Evolutionary conservation across 1,140 invertebrate species (phyloP).

Genomic region (Lanistes nyassanus): DNA sequence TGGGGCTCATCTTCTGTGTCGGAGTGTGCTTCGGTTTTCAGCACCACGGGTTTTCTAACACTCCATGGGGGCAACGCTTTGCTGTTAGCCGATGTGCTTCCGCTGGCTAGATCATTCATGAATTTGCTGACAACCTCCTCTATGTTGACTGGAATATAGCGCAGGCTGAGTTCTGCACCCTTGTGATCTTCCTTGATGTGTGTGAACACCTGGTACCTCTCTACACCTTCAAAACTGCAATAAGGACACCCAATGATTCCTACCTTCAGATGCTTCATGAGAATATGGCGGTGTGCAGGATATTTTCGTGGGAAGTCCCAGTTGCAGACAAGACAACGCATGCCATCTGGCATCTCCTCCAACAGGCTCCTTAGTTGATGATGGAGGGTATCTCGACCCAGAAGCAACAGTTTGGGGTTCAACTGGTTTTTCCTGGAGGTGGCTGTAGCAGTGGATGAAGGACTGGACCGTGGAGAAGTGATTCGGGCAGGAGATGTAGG

Average conservation of each 20-base stretch:
- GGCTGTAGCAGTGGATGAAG: neutral
- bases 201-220: slow-evolving; percentile 36
- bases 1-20: slow-evolving; percentile 24
- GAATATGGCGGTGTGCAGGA: slow-evolving; percentile 38
- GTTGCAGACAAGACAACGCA: slow-evolving; percentile 35
- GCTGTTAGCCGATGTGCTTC: neutral
- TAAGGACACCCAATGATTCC: slow-evolving; percentile 37
- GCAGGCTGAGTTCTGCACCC: slow-evolving; percentile 20
- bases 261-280: slow-evolving; percentile 41
- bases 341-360: slow-evolving; percentile 2
- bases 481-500: neutral
- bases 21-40: slow-evolving; percentile 7
- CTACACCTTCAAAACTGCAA: slow-evolving; percentile 36
- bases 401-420: slow-evolving; percentile 28
- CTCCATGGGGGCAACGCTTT: slow-evolving; percentile 8
- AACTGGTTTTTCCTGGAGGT: slow-evolving; percentile 20
- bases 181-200: slow-evolving; percentile 41
- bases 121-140: slow-evolving; percentile 28
- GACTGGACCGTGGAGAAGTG: neutral
- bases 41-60: slow-evolving; percentile 6
- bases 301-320: slow-evolving; percentile 40
- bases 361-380: slow-evolving; percentile 31
- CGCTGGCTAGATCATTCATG: slow-evolving; percentile 26
- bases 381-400: slow-evolving; percentile 38
- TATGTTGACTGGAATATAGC: slow-evolving; percentile 28